phyloP scores from a whole-genome alignment of 2,797 vertebrate genomes.

The Pterois miles region DNA sequence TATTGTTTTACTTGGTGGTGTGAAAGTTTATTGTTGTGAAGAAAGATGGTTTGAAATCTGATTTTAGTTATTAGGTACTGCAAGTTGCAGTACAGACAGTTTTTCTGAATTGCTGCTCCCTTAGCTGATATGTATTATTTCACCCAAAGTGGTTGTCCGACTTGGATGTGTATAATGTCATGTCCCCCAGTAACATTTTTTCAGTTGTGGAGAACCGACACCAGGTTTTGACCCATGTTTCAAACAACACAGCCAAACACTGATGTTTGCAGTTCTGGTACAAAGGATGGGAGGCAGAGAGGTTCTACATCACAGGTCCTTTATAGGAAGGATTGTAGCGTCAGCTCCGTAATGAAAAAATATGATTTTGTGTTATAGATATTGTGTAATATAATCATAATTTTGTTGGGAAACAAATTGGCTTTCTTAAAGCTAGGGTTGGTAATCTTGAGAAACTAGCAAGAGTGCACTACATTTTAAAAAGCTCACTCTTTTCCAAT shows the following conservation, averaged over 20 bases:
- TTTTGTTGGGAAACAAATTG: not conserved
- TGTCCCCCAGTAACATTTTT: not conserved
- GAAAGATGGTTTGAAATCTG: not conserved
- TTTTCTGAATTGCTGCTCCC: constrained; percentile 4
- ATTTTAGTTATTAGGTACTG: constrained; percentile 24
- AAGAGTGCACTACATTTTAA: not conserved
- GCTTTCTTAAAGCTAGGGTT: not conserved
- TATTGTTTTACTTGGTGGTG: constrained; percentile 31
- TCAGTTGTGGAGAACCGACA: not conserved
- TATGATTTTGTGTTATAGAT: not conserved
- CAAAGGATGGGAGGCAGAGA: not conserved
- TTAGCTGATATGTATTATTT: constrained; percentile 5
- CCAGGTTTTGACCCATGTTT: constrained; percentile 8
- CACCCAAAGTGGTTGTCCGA: not conserved
- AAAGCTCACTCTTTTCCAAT: not conserved
- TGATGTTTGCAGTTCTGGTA: not conserved
- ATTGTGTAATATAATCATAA: not conserved
- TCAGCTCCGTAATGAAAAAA: not conserved
- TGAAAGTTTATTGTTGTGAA: constrained; percentile 38
- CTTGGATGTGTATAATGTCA: not conserved
- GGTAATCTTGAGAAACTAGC: not conserved
- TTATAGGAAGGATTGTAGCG: not conserved
- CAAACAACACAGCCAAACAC: not conserved
- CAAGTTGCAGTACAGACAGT: constrained; percentile 17
- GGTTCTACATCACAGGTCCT: not conserved